Percentiles rank a stretch among this genome's conserved stretches.
These are phyloP conservation scores for Drosophila koepferae DNA, from an alignment of 2,888 invertebrate genomes.

Conservation along the genomic window DNA sequence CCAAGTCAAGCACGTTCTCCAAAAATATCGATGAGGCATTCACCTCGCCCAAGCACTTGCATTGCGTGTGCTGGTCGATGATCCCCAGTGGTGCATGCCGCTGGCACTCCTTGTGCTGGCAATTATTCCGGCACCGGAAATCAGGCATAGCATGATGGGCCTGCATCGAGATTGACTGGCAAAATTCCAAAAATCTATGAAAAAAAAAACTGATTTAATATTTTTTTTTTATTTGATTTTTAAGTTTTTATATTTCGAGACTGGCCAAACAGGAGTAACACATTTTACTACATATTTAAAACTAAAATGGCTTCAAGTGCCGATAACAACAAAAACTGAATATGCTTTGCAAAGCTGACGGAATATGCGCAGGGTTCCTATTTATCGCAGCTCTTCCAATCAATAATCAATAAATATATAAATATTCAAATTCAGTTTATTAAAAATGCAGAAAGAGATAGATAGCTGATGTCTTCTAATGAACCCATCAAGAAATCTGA, in stretches of 20 bases:
- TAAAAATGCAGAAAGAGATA: too few species aligned
- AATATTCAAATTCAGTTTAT: too few species aligned
- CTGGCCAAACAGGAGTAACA: conserved; percentile 41
- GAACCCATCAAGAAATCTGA: neutral
- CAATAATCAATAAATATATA: too few species aligned
- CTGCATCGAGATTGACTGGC: conserved; percentile 57
- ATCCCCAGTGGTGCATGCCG: conserved; percentile 78
- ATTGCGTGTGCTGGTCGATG: conserved; percentile 74
- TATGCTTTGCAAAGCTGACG: neutral
- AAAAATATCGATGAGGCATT: conserved; percentile 82
- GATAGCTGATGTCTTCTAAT: too few species aligned
- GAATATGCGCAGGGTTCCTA: too few species aligned
- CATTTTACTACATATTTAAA: conserved; percentile 15
- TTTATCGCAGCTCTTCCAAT: too few species aligned
- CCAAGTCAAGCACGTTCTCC: conserved; percentile 81
- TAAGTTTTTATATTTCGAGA: conserved; percentile 32
- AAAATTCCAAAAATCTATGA: neutral
- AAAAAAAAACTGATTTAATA: neutral
- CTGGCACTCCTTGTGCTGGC: conserved; percentile 81
- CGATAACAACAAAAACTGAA: neutral
- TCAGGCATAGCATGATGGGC: conserved; percentile 80
- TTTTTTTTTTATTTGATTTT: conserved; percentile 29
- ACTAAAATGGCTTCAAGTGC: neutral
- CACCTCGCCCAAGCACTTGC: conserved; percentile 73
- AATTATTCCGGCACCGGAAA: conserved; percentile 77